A percentile compares a stretch with the other conserved stretches of the same genome.
phyloP scores from a whole-genome alignment of 2,113 vertebrate species.

The Callorhinus ursinus region DNA sequence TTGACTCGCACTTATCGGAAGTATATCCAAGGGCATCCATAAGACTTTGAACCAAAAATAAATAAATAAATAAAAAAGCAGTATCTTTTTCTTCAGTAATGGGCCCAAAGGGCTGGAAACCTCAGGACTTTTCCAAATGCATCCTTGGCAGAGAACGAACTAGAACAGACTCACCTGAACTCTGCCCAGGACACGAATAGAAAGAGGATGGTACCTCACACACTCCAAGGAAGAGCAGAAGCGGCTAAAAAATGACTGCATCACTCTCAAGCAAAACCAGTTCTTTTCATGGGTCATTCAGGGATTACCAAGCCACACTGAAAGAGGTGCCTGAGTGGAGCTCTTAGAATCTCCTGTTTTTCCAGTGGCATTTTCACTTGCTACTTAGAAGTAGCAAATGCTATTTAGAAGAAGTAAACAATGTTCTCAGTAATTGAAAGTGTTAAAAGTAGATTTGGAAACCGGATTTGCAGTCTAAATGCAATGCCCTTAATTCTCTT shows the following conservation, averaged over 20 bases:
- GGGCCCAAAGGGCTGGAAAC: background rate
- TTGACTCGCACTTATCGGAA: conserved; percentile 59
- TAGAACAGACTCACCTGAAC: background rate
- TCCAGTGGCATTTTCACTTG: background rate
- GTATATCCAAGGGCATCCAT: conserved; percentile 56
- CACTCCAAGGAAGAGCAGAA: background rate
- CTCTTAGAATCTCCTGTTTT: background rate
- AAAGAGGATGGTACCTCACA: background rate
- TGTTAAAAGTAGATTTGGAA: background rate
- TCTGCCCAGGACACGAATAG: background rate
- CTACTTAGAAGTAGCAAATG: background rate
- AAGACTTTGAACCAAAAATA: conserved; percentile 43
- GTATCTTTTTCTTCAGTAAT: conserved; percentile 18
- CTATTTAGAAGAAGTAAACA: background rate
- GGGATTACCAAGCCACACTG: background rate
- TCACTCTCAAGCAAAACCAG: background rate
- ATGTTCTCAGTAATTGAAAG: background rate
- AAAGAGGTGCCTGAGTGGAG: accelerated
- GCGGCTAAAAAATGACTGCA: background rate
- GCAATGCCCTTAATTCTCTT: background rate
- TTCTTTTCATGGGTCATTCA: too few relatives aligned
- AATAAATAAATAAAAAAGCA: background rate
- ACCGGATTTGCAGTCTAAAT: conserved; percentile 34
- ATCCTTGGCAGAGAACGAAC: background rate
- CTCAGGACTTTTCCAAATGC: background rate